Conservation (phyloP, 2,113 vertebrate genomes). For the Phoxinus phoxinus region DNA sequence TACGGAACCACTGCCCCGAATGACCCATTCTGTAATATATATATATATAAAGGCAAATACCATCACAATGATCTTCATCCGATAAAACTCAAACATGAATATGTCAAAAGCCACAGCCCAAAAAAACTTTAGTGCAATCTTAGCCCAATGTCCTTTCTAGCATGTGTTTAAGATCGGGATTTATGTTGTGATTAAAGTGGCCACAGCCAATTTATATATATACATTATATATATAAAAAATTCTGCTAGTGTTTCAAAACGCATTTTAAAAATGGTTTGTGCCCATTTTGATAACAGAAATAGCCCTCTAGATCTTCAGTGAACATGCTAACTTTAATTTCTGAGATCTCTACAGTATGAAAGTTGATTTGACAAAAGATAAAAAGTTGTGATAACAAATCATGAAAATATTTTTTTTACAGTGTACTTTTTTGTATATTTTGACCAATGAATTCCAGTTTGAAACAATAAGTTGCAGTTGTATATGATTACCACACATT, state of each 20-base stretch:
- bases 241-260: neutral
- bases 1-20: neutral
- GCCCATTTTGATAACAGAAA: neutral
- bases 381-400: too few relatives aligned
- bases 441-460: neutral
- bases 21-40: neutral
- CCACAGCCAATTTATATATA: neutral
- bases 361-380: too few relatives aligned
- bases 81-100: conserved; percentile 42
- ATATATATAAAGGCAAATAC: too few relatives aligned
- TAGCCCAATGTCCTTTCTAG: conserved; percentile 53
- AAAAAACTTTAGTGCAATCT: conserved; percentile 42
- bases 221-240: too few relatives aligned
- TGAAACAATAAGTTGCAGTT: neutral
- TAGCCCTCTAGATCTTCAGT: neutral
- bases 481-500: neutral
- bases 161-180: neutral
- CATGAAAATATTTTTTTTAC: too few relatives aligned
- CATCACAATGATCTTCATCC: conserved; percentile 13
- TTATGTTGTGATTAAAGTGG: neutral
- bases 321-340: neutral
- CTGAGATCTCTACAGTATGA: neutral
- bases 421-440: neutral
- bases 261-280: neutral
- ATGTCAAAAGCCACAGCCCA: conserved; percentile 55